Evolutionary conservation across 1,140 invertebrate species (phyloP), one percentile per base, ranked within the genome.

Genomic region (Bacillus rossius): DNA sequence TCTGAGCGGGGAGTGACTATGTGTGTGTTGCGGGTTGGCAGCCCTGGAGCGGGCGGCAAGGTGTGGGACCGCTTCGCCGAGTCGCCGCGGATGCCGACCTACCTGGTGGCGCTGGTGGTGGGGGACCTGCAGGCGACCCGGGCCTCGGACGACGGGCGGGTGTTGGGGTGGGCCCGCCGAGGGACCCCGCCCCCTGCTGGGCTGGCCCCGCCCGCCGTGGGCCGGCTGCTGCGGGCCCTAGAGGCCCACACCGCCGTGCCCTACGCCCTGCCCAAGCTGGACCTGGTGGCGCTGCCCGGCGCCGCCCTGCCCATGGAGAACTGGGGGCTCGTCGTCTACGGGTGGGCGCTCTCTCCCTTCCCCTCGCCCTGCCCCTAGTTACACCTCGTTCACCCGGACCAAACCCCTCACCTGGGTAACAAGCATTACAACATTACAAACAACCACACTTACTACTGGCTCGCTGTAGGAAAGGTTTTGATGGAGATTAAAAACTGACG

Each of bases 61-160:
- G 71, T 83, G 0, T 77, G 79, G 59, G 82, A 87, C 64, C 60
- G 75, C 1, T 96, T 85, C 66, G 54, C 78, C 1, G 79, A 75
- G 51, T 88, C 87, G 1, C 84, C 89, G 0, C 73, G 75, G 2
- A 96, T 96, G 92, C 92, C 92, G 0, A 92, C 92, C 0, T 96
- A 96, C 61, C 70, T 96, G 3, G 74, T 96, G 13, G 92, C 92
- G 1, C 84, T 94, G 63, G 79, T 91, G 3, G 81, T 96, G 23
- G 52, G 52, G 7, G 19, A 5, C 8, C 29, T 54, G 38, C 17
- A 42, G 4, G 38, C 2, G 3, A 23, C 29, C 2, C 3, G 13
- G 14, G 22, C 37, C 13, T 20, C 14, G 0, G 20, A 25, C 20
- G 52, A 23, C 13, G n/a, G 20, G 7, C 52, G 34, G 0, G 80